A percentile compares a stretch with the other conserved stretches of the same genome.
phyloP scores from a whole-genome alignment of 2,113 vertebrate species.

The Caretta caretta region DNA sequence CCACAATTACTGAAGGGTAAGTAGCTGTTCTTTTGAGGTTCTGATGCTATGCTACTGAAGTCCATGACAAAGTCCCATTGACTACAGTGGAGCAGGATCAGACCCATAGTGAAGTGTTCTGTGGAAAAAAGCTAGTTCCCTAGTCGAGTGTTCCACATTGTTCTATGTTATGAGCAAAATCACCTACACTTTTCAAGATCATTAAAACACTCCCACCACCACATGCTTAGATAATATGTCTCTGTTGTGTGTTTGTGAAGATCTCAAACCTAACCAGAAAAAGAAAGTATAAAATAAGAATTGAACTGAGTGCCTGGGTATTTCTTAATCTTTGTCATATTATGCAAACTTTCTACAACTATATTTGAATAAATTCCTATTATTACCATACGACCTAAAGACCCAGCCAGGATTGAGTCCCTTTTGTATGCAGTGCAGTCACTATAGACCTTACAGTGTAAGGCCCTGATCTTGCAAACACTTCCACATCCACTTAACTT shows the following conservation, averaged over 20 bases:
- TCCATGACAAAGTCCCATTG: neutral
- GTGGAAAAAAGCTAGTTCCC: neutral
- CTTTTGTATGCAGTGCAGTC: neutral
- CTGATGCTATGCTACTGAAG: neutral
- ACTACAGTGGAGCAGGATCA: neutral
- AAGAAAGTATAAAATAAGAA: neutral
- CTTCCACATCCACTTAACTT: neutral
- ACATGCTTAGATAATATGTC: neutral
- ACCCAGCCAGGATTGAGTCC: neutral
- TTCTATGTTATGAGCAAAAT: neutral
- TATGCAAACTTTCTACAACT: neutral
- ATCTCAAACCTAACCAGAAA: neutral
- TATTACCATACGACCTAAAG: neutral
- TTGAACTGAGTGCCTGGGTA: neutral
- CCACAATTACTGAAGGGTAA: neutral
- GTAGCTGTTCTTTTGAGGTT: neutral
- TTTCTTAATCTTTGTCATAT: neutral
- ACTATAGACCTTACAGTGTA: neutral
- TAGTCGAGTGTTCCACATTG: neutral
- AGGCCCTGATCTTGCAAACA: neutral
- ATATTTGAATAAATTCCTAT: neutral
- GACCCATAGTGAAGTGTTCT: neutral
- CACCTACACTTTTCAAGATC: neutral
- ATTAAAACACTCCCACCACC: neutral
- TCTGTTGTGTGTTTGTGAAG: neutral